phyloP scores from a whole-genome alignment of 2,797 vertebrate genomes.

The Rhynchotus rufescens region DNA sequence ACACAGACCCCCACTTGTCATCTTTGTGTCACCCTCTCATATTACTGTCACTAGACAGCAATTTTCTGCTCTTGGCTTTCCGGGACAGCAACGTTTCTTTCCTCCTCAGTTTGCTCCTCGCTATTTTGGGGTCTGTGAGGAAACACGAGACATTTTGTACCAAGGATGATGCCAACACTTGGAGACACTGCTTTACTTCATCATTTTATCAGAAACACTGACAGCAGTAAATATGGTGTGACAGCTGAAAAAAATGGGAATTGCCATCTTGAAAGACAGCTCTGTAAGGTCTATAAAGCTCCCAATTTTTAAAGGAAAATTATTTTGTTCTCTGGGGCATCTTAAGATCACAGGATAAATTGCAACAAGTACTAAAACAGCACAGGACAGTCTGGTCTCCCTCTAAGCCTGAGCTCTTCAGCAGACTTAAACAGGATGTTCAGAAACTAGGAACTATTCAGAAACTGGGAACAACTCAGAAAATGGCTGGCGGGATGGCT shows the following conservation, averaged over 20 bases:
- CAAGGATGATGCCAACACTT: slow-evolving; percentile 1
- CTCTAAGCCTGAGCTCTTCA: neutral
- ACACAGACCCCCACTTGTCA: neutral
- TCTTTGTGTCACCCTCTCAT: neutral
- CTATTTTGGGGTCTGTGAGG: neutral
- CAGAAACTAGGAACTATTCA: slow-evolving; percentile 24
- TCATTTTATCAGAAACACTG: slow-evolving; percentile 22
- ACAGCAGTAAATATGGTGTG: slow-evolving; percentile 36
- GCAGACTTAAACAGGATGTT: neutral
- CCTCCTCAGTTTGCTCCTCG: neutral
- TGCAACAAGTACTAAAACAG: neutral
- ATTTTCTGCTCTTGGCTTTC: neutral
- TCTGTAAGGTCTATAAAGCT: slow-evolving; percentile 6
- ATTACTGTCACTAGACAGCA: neutral
- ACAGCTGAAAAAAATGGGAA: slow-evolving; percentile 29
- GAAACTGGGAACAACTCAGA: slow-evolving; percentile 12
- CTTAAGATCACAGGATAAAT: neutral
- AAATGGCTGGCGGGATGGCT: neutral
- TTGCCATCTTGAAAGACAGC: neutral
- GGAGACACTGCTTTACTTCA: neutral
- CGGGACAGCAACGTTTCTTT: neutral
- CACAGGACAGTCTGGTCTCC: neutral
- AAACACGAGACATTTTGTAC: neutral
- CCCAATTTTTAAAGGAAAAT: neutral
- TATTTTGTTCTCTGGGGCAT: neutral